Evolutionary conservation across 1,140 invertebrate genomes (phyloP), one percentile per base, ranked within the genome.

Genomic region (Pectinophora gossypiella): DNA sequence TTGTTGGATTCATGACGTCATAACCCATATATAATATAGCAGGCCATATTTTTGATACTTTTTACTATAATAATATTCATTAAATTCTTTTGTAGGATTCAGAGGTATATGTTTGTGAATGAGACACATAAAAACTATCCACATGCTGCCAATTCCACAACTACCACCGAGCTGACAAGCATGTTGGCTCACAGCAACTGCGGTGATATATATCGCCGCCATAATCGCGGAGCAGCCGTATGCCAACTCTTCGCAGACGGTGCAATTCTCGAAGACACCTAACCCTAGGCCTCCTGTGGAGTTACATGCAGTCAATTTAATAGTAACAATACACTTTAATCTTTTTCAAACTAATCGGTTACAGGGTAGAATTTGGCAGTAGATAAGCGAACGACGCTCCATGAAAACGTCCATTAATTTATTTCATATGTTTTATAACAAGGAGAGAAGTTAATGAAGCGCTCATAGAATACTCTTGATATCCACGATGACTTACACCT

Each of bases 221-320:
- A 75, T 80, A 10, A 85, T 76, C 20, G 77, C 79, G 19, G 82
- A 75, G 51, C 82, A 84, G 38, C 82, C 82, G 19, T 55, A 85
- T 1, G 72, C 64, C 32, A 66, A 4, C 36, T 76, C 75, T 55
- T 85, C 79, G 46, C 59, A 65, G 19, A 79, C 47, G 7, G 82
- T 44, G 54, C 72, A 65, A 48, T 18, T 35, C 49, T 85, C 79
- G 27, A 69, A 63, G n/a, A 80, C 71, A 22, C 79, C 76, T 78
- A 83, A 68, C 58, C 73, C 75, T 64, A 82, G 44, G 20, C 79
- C 79, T 40, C 78, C 82, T 85, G 77, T 13, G 61, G 59, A 71
- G 40, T 43, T 50, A 48, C n/a, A 32, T 32, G n/a, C n/a, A n/a
- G n/a, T n/a, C n/a, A n/a, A n/a, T n/a, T n/a, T n/a, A n/a, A n/a